These are phyloP conservation scores for Phodopus roborovskii DNA, from an alignment of 2,113 vertebrate genomes.

Conservation along the genomic window DNA sequence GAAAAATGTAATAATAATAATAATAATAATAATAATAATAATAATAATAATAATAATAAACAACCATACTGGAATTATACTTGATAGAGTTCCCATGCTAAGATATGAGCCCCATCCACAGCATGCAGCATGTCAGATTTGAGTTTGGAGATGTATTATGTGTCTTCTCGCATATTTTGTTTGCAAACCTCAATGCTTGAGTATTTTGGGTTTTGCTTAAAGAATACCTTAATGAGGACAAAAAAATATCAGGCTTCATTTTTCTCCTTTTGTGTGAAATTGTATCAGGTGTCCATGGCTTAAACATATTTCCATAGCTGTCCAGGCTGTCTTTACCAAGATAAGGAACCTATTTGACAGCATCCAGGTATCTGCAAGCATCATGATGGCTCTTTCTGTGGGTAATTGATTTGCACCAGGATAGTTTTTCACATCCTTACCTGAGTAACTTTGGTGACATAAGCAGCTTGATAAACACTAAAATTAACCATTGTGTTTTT, in stretches of 20 bases:
- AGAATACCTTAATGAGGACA: not conserved
- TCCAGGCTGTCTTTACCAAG: not conserved
- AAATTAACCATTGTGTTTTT: constrained; percentile 25
- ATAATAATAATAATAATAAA: too few relatives aligned
- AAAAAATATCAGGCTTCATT: not conserved
- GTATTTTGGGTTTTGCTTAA: not conserved
- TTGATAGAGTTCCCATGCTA: not conserved
- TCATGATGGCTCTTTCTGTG: not conserved
- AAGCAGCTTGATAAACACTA: not conserved
- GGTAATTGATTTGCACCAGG: not conserved
- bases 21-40: too few relatives aligned
- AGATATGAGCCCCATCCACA: too few relatives aligned
- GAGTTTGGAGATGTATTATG: constrained; percentile 9
- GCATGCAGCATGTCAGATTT: not conserved
- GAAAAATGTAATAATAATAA: too few relatives aligned
- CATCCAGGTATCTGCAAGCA: not conserved
- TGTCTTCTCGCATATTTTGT: not conserved
- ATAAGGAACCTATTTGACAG: not conserved
- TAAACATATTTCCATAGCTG: not conserved
- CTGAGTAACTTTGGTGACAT: not conserved
- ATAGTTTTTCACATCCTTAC: not conserved
- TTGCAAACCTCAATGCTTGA: not conserved
- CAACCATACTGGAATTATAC: not conserved
- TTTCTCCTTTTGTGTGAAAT: constrained; percentile 46
- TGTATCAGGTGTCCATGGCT: not conserved